These are phyloP conservation scores for Arbacia lixula DNA, from an alignment of 53 echinoderm and acorn worm species.

Conservation along the genomic window DNA sequence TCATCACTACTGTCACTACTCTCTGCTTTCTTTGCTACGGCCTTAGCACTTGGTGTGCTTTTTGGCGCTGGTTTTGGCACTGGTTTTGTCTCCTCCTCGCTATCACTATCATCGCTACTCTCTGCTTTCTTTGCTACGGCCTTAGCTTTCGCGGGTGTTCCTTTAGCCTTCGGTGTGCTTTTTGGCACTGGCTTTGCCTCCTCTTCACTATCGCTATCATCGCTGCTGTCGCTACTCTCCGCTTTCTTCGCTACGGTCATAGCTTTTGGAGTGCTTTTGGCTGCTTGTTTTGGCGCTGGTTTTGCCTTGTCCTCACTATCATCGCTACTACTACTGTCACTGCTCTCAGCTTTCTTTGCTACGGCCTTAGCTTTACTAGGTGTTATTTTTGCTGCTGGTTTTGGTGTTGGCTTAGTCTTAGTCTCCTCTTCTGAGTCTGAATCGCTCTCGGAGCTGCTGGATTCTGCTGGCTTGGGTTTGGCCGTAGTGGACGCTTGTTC, in stretches of 20 bases:
- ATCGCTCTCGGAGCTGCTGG: slow-evolving; percentile 39
- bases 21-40: not conserved
- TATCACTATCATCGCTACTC: not conserved
- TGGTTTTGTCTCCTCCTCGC: not conserved
- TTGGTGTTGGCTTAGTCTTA: not conserved
- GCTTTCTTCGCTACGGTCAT: not conserved
- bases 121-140: not conserved
- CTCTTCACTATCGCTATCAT: slow-evolving; percentile 27
- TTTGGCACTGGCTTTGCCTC: not conserved
- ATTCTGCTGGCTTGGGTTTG: not conserved
- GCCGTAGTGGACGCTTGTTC: not conserved
- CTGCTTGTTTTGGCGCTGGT: not conserved
- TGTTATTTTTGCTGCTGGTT: not conserved
- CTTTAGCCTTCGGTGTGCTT: slow-evolving; percentile 9
- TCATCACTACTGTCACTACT: slow-evolving; percentile 4
- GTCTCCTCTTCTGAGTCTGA: slow-evolving; percentile 1
- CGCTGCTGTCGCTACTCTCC: not conserved
- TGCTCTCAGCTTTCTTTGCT: not conserved
- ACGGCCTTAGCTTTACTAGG: not conserved
- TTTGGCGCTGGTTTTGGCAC: not conserved
- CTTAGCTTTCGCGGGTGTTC: too few species aligned
- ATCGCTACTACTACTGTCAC: not conserved
- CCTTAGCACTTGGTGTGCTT: not conserved
- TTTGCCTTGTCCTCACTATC: not conserved
- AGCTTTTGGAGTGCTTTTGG: not conserved